Evolutionary conservation across 1,140 invertebrate genomes (phyloP).

Genomic region (Aporrectodea caliginosa): DNA sequence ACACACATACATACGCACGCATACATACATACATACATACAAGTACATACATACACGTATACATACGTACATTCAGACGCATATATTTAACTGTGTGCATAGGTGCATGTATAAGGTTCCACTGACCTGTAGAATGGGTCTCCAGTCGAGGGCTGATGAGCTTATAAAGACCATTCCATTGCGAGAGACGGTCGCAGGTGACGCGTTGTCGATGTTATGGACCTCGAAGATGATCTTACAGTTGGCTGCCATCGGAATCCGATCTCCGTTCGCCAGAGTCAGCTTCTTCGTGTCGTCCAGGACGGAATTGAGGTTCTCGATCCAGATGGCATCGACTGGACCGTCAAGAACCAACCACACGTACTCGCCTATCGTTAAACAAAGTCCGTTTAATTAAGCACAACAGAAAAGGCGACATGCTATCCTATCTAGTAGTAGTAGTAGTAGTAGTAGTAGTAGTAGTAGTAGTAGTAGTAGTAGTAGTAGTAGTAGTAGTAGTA

Average conservation of each 20-base stretch:
- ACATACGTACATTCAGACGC: too few relatives aligned
- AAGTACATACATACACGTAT: too few relatives aligned
- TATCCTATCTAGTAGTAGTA: too few relatives aligned
- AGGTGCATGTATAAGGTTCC: too few relatives aligned
- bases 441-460: too few relatives aligned
- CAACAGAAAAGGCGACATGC: too few relatives aligned
- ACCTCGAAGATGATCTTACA: slow-evolving; percentile 56
- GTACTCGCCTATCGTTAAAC: slow-evolving; percentile 48
- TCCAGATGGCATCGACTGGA: slow-evolving; percentile 57
- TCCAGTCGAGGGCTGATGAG: slow-evolving; percentile 51
- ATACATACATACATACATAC: too few relatives aligned
- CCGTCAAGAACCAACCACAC: slow-evolving; percentile 58
- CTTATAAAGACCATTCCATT: slow-evolving; percentile 57
- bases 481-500: too few relatives aligned
- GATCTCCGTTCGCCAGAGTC: slow-evolving; percentile 55
- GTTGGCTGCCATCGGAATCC: slow-evolving; percentile 54
- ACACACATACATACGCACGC: too few relatives aligned
- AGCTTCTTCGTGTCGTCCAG: slow-evolving; percentile 56
- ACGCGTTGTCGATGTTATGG: slow-evolving; percentile 56
- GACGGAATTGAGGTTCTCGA: slow-evolving; percentile 56
- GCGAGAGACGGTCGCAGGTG: slow-evolving; percentile 55
- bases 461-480: too few relatives aligned
- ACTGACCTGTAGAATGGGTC: slow-evolving; percentile 62
- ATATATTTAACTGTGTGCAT: too few relatives aligned
- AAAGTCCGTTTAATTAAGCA: too few relatives aligned